A percentile compares a stretch with the other conserved stretches of the same genome.
Evolutionary conservation across 2,113 vertebrate species (phyloP).

Genomic region (Blennius ocellaris): DNA sequence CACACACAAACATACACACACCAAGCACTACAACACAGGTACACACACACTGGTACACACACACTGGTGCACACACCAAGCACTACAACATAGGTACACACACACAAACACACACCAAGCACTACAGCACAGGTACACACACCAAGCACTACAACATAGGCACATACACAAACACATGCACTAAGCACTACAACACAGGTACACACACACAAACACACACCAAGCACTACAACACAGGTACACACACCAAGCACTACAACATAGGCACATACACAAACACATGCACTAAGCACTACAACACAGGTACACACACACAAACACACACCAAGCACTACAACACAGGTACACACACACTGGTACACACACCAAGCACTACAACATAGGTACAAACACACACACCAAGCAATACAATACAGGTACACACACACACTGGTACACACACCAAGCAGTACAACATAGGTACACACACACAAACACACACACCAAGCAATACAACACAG

Average conservation of each 20-base stretch:
- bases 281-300: slow-evolving; percentile 95
- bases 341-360: not conserved
- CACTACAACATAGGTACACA: not conserved
- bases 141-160: too few species aligned
- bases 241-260: slow-evolving; percentile 89
- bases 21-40: slow-evolving; percentile 5
- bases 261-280: slow-evolving; percentile 75
- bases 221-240: too few species aligned
- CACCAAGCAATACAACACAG: too few species aligned
- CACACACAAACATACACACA: too few species aligned
- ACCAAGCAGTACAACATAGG: too few species aligned
- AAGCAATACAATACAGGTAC: too few species aligned
- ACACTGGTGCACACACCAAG: too few species aligned
- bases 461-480: not conserved
- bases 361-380: too few species aligned
- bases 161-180: not conserved
- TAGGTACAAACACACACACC: not conserved
- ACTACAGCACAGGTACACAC: too few species aligned
- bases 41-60: not conserved
- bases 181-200: not conserved
- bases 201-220: too few species aligned
- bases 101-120: too few species aligned
- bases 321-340: not conserved
- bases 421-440: not conserved
- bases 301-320: slow-evolving; percentile 81